Conservation (phyloP, 2,113 vertebrate species). For the Elgaria multicarinata region DNA sequence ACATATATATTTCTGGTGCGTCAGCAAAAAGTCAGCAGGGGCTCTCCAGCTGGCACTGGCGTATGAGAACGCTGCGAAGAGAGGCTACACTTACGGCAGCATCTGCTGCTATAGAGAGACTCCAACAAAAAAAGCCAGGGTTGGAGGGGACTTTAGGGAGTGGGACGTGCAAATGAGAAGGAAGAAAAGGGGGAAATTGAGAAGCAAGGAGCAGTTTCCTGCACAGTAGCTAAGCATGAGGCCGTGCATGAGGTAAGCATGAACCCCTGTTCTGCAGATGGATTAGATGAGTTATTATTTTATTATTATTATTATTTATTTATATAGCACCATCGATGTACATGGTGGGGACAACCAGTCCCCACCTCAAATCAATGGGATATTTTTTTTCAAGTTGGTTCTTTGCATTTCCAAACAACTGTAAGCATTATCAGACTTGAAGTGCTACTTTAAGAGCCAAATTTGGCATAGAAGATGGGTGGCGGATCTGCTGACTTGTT, state of each 20-base stretch:
- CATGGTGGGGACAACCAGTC: no score
- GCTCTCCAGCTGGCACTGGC: slow-evolving; percentile 61
- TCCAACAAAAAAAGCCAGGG: rapidly evolving
- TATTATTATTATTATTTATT: no score
- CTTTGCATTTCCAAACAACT: background rate
- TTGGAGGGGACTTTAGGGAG: background rate
- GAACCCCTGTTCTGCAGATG: background rate
- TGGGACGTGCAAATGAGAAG: background rate
- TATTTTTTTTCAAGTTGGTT: background rate
- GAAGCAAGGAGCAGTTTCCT: slow-evolving; percentile 19
- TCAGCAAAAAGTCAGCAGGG: slow-evolving; percentile 61
- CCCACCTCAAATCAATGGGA: background rate
- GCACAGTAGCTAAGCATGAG: background rate
- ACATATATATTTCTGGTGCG: slow-evolving; percentile 63
- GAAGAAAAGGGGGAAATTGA: background rate
- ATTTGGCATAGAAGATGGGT: background rate
- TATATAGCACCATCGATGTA: no score
- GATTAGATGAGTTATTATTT: background rate
- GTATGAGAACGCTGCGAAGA: slow-evolving; percentile 9
- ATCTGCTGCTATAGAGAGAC: slow-evolving; percentile 41
- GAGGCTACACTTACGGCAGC: background rate
- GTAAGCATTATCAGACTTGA: background rate
- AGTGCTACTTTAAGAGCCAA: background rate
- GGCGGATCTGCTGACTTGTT: background rate
- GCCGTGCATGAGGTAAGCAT: background rate